These are phyloP conservation scores for Chitala chitala DNA, from an alignment of 2,113 vertebrate genomes.

Conservation along the genomic window DNA sequence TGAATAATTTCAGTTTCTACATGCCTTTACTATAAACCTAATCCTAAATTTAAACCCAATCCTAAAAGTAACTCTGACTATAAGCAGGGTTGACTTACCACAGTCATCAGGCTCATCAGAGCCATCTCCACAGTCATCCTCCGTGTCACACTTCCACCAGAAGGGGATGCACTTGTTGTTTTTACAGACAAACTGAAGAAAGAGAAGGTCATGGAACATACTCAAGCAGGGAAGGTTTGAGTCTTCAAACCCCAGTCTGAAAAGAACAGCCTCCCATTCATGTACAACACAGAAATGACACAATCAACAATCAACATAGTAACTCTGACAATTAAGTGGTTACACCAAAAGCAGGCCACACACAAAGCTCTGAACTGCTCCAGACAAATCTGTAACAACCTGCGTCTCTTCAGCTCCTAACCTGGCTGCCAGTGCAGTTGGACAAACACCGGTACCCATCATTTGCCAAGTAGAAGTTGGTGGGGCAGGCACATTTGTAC, in stretches of 20 bases:
- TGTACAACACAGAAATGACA: neutral
- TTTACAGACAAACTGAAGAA: constrained; percentile 87
- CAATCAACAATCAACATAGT: neutral
- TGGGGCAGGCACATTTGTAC: constrained; percentile 90
- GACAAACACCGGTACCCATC: constrained; percentile 89
- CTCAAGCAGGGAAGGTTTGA: neutral
- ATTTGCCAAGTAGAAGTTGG: constrained; percentile 88
- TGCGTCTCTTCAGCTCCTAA: constrained; percentile 36
- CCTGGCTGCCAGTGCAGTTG: constrained; percentile 96
- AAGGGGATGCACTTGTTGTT: constrained; percentile 99
- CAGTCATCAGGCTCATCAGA: constrained; percentile 89
- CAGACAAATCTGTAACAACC: neutral
- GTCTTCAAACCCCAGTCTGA: neutral
- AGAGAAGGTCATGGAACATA: neutral
- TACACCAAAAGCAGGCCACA: too few species aligned
- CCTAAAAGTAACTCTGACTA: neutral
- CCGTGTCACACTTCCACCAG: constrained; percentile 99
- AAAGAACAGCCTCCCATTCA: neutral
- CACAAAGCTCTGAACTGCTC: neutral
- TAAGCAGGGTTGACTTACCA: constrained; percentile 70
- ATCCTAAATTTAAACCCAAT: neutral
- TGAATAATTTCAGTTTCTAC: too few species aligned
- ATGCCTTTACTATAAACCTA: neutral
- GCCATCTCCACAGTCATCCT: constrained; percentile 91
- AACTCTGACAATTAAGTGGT: too few species aligned